Percentiles rank a stretch among this genome's conserved stretches.
These are phyloP conservation scores for Papilio polytes DNA, from an alignment of 1,140 invertebrate genomes.

Conservation along the genomic window DNA sequence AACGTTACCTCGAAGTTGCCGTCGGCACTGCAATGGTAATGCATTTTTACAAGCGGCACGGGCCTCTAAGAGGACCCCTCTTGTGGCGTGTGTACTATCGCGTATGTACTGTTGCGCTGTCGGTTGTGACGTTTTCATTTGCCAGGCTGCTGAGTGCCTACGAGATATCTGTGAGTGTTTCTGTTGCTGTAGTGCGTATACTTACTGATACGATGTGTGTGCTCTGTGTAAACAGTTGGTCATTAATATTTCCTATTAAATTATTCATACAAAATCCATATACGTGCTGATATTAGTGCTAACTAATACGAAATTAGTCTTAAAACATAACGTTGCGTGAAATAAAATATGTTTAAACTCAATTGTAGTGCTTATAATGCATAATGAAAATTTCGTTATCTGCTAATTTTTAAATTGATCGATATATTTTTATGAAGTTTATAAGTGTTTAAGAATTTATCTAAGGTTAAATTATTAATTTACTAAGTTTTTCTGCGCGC, in stretches of 20 bases:
- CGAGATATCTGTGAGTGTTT: conserved; percentile 41
- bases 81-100: conserved; percentile 34
- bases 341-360: background rate
- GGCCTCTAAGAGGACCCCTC: conserved; percentile 48
- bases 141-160: conserved; percentile 26
- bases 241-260: background rate
- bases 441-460: too few species aligned
- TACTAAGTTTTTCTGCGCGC: too few species aligned
- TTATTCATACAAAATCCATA: background rate
- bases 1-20: conserved; percentile 98
- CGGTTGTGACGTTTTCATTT: conserved; percentile 11
- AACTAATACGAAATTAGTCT: background rate
- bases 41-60: conserved; percentile 73
- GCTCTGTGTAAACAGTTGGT: background rate
- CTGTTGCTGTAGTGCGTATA: conserved; percentile 37
- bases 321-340: background rate
- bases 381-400: background rate
- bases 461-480: too few species aligned
- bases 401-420: background rate
- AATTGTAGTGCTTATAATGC: background rate
- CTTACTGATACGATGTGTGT: background rate
- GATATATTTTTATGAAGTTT: too few species aligned
- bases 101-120: background rate
- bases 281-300: background rate
- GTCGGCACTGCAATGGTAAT: conserved; percentile 92